These are phyloP conservation scores for Hermaeophaga mercurialis DNA, from an alignment of 2,888 invertebrate genomes.

Conservation along the genomic window DNA sequence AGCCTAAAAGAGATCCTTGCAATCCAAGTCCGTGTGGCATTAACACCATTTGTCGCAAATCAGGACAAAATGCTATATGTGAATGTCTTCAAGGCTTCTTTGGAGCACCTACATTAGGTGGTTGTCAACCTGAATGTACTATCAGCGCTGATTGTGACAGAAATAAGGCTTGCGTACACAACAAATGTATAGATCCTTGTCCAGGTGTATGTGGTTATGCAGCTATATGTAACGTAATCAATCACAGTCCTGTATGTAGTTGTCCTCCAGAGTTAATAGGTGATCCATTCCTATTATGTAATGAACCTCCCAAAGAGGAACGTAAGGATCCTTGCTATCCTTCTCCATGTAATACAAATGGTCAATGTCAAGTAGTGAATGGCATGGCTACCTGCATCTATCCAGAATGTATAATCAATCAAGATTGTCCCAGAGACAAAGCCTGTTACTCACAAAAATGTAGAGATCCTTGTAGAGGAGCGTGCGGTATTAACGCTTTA, in stretches of 20 bases:
- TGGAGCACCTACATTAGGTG: slow-evolving; percentile 71
- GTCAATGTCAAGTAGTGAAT: slow-evolving; percentile 76
- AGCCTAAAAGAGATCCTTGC: slow-evolving; percentile 58
- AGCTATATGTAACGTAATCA: slow-evolving; percentile 78
- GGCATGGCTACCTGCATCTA: slow-evolving; percentile 75
- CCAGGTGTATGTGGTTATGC: slow-evolving; percentile 78
- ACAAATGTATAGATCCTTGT: slow-evolving; percentile 82
- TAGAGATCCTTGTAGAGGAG: slow-evolving; percentile 79
- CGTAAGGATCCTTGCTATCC: slow-evolving; percentile 78
- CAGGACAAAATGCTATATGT: slow-evolving; percentile 66
- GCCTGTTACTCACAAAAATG: slow-evolving; percentile 85
- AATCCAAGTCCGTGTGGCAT: slow-evolving; percentile 74
- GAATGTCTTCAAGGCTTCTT: slow-evolving; percentile 77
- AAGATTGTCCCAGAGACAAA: slow-evolving; percentile 81
- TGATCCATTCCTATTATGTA: slow-evolving; percentile 79
- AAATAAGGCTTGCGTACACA: slow-evolving; percentile 76
- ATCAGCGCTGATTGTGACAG: slow-evolving; percentile 80
- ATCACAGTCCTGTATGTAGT: slow-evolving; percentile 85
- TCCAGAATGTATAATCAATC: slow-evolving; percentile 86
- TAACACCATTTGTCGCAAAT: slow-evolving; percentile 71
- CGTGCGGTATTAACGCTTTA: slow-evolving; percentile 83
- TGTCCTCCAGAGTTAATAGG: slow-evolving; percentile 76
- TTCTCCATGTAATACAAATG: slow-evolving; percentile 82
- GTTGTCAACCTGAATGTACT: slow-evolving; percentile 83
- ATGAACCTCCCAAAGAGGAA: slow-evolving; percentile 56